Evolutionary conservation across 1,140 invertebrate genomes (phyloP).

Genomic region (Scaptomyza montana): DNA sequence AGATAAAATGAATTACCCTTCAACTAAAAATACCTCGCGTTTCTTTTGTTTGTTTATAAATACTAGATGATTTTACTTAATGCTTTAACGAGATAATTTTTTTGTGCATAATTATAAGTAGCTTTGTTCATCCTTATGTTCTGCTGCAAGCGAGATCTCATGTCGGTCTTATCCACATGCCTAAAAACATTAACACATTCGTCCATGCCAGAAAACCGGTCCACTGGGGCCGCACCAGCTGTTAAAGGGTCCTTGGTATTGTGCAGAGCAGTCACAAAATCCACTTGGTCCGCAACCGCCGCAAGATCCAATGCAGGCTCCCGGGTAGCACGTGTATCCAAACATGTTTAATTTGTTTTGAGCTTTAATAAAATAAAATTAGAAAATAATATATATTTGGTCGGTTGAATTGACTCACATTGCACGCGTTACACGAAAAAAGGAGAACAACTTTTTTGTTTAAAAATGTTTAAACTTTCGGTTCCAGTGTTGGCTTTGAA

Average conservation of each 20-base stretch:
- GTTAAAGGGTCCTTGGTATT: constrained; percentile 54
- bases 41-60: background rate
- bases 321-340: constrained; percentile 52
- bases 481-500: constrained; percentile 8
- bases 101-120: background rate
- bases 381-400: no score
- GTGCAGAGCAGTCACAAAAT: constrained; percentile 52
- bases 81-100: background rate
- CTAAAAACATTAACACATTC: constrained; percentile 27
- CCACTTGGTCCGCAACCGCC: constrained; percentile 48
- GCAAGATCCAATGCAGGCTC: constrained; percentile 47
- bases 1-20: no score
- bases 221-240: constrained; percentile 42
- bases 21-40: no score
- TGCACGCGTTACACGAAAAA: constrained; percentile 30
- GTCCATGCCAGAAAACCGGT: constrained; percentile 45
- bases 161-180: background rate
- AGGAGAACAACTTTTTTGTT: constrained; percentile 31
- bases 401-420: constrained; percentile 7
- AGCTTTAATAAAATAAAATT: background rate
- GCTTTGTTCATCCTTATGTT: background rate
- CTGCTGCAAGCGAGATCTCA: constrained; percentile 12
- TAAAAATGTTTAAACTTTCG: constrained; percentile 12
- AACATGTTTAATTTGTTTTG: constrained; percentile 31
- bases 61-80: background rate